Base-by-base conservation (phyloP, 2,888 invertebrate genomes). In the Nymphalis c-album region DNA sequence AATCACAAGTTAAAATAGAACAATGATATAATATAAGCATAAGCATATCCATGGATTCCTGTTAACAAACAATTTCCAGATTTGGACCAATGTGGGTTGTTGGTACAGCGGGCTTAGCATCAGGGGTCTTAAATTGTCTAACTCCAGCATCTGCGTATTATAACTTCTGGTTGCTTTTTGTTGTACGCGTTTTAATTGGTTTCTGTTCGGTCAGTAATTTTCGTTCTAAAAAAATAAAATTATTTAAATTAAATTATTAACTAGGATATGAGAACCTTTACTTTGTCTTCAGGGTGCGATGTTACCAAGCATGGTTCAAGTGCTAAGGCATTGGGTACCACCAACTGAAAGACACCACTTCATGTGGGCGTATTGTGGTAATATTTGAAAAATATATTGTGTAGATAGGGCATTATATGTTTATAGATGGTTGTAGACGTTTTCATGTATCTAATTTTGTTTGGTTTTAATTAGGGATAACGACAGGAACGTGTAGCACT, bases 401-500 rank as follows among this genome's bases (percentile, higher is more conserved):
- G 10, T 10, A 40, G 13, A 13, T 40, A 4, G 10, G 40, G 3
- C 40, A 3, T 13, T 40, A 0, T 40, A 40, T 10, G 10, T 13
- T 4, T 13, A 13, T 31, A 40, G 1, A 40, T 13, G 17, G 17
- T 7, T 26, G 31, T 31, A n/a, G 26, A 13, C 1, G 3, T 40
- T 40, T 40, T 40, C n/a, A 26, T 4, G 35, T 58, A 40, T 59
- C 18, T 17, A 10, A 4, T 3, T 46, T 22, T 40, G 18, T 10
- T 57, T 40, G 16, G 13, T 17, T n/a, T 63, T 18, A 60, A 16
- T 62, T 73, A 92, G 91, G 91, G 63, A 82, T 88, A 58, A 92
- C 91, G 4, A 85, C 81, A 26, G 96, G 95, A 7, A 95, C 95
- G 0, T 94, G 95, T 67, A 87, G 94, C 2, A 94, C 95, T 1